Evolutionary conservation across 92 coral and sea anemone species (phyloP).

Genomic region (Parazoanthus swiftii): DNA sequence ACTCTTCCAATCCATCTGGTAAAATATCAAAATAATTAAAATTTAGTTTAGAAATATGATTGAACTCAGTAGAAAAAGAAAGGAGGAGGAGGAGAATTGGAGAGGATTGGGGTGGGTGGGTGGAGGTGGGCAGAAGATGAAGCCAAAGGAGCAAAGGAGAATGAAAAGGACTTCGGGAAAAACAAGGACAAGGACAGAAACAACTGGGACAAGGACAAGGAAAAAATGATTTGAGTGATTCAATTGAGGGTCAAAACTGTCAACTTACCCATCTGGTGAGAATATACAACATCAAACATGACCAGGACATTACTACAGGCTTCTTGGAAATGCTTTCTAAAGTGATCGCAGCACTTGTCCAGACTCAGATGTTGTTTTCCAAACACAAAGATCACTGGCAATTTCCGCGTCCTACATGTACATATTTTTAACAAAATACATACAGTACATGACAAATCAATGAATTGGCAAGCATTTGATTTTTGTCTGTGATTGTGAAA

Average conservation of each 20-base stretch:
- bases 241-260: neutral
- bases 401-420: conserved; percentile 64
- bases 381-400: conserved; percentile 85
- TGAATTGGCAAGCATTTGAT: no score
- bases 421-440: neutral
- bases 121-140: no score
- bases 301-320: conserved; percentile 55
- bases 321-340: conserved; percentile 61
- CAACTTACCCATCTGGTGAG: conserved; percentile 76
- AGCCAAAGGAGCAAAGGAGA: no score
- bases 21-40: neutral
- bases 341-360: conserved; percentile 60
- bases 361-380: conserved; percentile 74
- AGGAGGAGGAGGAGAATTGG: no score
- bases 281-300: conserved; percentile 83
- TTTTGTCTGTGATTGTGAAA: neutral
- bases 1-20: conserved; percentile 52
- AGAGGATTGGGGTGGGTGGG: no score
- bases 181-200: no score
- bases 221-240: neutral
- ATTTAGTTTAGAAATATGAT: no score
- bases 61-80: no score
- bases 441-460: neutral
- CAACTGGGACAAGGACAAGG: neutral
- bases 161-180: no score